Evolutionary conservation across 2,113 vertebrate species (phyloP).

Genomic region (Plestiodon gilberti): DNA sequence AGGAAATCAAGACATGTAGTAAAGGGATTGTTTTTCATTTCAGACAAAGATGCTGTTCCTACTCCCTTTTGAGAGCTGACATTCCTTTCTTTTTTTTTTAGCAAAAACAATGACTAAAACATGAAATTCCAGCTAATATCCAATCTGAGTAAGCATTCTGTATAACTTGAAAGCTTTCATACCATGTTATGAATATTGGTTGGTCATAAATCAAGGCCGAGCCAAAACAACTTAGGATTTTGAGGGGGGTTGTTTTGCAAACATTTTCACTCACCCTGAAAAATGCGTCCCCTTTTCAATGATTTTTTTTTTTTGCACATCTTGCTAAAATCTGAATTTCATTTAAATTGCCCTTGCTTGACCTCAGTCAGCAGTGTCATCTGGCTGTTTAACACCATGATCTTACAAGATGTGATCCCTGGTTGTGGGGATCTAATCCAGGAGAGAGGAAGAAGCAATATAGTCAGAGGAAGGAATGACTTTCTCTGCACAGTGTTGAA

Average conservation of each 20-base stretch:
- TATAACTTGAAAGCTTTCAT: not conserved
- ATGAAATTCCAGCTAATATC: not conserved
- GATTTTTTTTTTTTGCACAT: not conserved
- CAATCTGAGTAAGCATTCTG: not conserved
- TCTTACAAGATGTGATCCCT: not conserved
- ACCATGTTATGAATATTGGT: not conserved
- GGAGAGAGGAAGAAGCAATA: not conserved
- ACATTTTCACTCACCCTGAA: too few relatives aligned
- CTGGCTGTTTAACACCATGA: not conserved
- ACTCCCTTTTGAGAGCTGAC: not conserved
- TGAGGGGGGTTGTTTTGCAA: too few relatives aligned
- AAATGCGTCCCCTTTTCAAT: not conserved
- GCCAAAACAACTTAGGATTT: too few relatives aligned
- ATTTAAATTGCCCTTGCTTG: not conserved
- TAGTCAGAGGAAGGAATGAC: not conserved
- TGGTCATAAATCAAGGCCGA: not conserved
- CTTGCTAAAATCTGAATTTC: not conserved
- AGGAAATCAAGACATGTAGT: not conserved
- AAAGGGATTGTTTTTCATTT: not conserved
- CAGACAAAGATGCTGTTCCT: not conserved
- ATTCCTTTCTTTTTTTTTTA: not conserved
- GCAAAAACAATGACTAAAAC: not conserved
- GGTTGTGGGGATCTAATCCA: not conserved
- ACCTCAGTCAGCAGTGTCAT: not conserved
- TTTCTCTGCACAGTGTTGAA: not conserved